Conservation (phyloP, 2,113 vertebrate genomes). For the Mystacornis crossleyi region DNA sequence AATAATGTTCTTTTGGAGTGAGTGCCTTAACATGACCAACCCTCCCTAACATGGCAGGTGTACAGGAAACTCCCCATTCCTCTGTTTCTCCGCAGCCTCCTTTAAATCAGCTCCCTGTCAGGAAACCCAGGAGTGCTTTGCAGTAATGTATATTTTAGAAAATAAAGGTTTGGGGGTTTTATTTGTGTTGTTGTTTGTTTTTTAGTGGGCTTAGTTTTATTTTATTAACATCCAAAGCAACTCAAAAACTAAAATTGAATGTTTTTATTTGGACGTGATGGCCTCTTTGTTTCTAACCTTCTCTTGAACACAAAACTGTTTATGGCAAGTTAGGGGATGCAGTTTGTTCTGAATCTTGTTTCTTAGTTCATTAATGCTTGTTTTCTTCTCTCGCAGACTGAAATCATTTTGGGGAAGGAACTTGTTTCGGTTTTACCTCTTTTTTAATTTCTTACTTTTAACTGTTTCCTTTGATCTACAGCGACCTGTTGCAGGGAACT, state of each 20-base stretch:
- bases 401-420: not conserved
- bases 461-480: not conserved
- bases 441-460: not conserved
- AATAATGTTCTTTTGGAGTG: conserved; percentile 36
- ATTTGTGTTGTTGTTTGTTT: not conserved
- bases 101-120: not conserved
- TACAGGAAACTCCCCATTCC: not conserved
- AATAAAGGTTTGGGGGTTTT: conserved; percentile 15
- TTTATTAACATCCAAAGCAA: not conserved
- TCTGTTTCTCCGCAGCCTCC: not conserved
- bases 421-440: not conserved
- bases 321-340: too few relatives aligned
- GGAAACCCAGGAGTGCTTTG: not conserved
- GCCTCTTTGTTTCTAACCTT: not conserved
- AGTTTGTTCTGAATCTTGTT: not conserved
- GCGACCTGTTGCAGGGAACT: not conserved
- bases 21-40: conserved; percentile 63
- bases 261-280: not conserved
- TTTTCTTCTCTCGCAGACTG: not conserved
- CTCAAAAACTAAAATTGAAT: not conserved
- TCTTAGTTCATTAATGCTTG: not conserved
- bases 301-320: not conserved
- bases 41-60: not conserved
- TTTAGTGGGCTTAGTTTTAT: conserved; percentile 3
- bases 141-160: conserved; percentile 26